phyloP scores from a whole-genome alignment of 2,113 vertebrate genomes.

The Falcunculus frontatus region DNA sequence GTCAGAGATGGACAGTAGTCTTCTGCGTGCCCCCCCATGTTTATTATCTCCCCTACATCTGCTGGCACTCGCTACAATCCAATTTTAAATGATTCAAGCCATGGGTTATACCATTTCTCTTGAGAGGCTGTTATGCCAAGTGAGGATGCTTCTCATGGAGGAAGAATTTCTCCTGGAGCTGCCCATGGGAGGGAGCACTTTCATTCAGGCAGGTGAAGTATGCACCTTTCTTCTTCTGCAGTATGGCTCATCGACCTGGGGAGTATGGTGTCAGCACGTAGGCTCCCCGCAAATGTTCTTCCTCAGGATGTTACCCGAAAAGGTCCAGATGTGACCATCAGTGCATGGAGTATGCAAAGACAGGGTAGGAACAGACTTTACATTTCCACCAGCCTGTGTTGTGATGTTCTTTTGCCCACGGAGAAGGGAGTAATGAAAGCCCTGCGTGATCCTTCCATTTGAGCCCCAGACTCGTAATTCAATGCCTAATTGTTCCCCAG shows the following conservation, averaged over 20 bases:
- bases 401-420: background rate
- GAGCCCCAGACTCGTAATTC: background rate
- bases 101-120: background rate
- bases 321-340: background rate
- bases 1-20: background rate
- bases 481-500: background rate
- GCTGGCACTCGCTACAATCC: background rate
- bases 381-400: background rate
- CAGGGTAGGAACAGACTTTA: background rate
- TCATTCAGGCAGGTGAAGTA: background rate
- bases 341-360: background rate
- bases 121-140: background rate
- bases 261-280: fast-evolving
- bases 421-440: background rate
- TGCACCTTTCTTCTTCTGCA: background rate
- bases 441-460: background rate
- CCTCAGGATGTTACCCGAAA: fast-evolving
- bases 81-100: background rate
- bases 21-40: background rate
- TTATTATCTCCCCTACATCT: background rate
- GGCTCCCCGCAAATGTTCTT: background rate
- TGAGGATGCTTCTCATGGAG: background rate
- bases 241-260: fast-evolving
- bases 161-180: background rate
- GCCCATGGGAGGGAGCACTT: background rate